Base-by-base conservation (phyloP, 2,797 vertebrate species). In the Cichlasoma orientale region DNA sequence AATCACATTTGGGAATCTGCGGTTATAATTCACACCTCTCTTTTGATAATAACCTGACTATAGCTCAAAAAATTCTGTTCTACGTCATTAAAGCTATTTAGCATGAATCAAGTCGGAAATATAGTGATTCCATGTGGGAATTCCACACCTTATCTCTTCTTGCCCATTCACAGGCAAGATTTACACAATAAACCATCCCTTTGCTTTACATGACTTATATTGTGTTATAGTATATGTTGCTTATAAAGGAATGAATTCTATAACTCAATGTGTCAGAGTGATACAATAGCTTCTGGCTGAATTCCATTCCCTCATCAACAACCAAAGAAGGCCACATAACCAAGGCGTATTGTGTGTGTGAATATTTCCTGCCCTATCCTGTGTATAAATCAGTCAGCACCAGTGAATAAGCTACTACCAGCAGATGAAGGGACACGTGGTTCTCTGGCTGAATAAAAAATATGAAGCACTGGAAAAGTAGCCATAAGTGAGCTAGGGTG, bases 351-450 rank as follows among this genome's bases (percentile, higher is more conserved):
- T 84, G 53, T 85, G 59, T 85, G 59, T 80, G 63, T 74, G 58
- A 88, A 83, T 66, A 72, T 73, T 82, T 75, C 47, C 54, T 74
- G 59, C 63, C 47, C 77, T 57, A 16, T 54, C 23, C 74, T 80
- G 55, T 71, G 82, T 72, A 66, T 86, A 77, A 82, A 88, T 90
- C 80, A 80, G 44, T 80, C 73, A 82, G 56, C 5, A 10, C 29
- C 71, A 56, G 52, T 81, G 82, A 87, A 88, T 82, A 84, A 85
- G 78, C 70, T 44, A 66, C 73, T 80, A 84, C 53, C 84, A 85
- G 47, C 9, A 71, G 33, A 78, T 21, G 31, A 85, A 78, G 23
- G 54, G 52, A 74, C 50, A 56, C 59, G 77, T 84, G 82, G 85
- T 74, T 90, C 82, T 88, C 58, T 70, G 57, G 59, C 13, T 3